These are phyloP conservation scores for Anthopleura xanthogrammica DNA, from an alignment of 92 coral and sea anemone genomes.

Conservation along the genomic window DNA sequence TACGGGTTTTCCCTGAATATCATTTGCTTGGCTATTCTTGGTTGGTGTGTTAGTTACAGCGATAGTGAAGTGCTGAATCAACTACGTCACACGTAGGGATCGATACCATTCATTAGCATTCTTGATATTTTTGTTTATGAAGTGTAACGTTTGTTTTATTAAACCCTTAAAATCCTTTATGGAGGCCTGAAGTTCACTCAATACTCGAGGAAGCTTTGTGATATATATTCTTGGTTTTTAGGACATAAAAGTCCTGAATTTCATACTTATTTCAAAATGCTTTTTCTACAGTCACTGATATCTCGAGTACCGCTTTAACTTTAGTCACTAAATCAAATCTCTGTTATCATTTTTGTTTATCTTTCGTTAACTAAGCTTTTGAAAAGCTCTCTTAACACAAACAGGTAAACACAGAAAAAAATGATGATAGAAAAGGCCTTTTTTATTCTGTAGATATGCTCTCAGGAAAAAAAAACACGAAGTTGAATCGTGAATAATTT, in stretches of 20 bases:
- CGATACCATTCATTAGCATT: conserved; percentile 14
- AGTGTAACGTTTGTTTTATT: background rate
- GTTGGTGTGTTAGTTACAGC: conserved; percentile 15
- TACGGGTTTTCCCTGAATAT: conserved; percentile 18
- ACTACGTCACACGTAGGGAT: conserved; percentile 8
- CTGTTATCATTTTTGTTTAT: too few species aligned
- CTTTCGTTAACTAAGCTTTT: too few species aligned
- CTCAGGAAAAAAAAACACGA: background rate
- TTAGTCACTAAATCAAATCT: too few species aligned
- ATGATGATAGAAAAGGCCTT: too few species aligned
- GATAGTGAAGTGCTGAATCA: conserved; percentile 23
- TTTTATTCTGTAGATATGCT: too few species aligned
- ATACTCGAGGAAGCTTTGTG: background rate
- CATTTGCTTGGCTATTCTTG: conserved; percentile 10
- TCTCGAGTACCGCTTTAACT: too few species aligned
- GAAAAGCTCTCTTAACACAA: too few species aligned
- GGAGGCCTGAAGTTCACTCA: background rate
- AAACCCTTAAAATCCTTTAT: background rate
- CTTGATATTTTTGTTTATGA: background rate
- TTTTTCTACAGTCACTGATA: too few species aligned
- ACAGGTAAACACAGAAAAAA: too few species aligned
- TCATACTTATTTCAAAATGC: too few species aligned
- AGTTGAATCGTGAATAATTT: background rate
- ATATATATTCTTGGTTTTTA: background rate
- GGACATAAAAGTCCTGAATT: background rate